Evolutionary conservation across 2,888 invertebrate species (phyloP).

Genomic region (Macaria liturata): DNA sequence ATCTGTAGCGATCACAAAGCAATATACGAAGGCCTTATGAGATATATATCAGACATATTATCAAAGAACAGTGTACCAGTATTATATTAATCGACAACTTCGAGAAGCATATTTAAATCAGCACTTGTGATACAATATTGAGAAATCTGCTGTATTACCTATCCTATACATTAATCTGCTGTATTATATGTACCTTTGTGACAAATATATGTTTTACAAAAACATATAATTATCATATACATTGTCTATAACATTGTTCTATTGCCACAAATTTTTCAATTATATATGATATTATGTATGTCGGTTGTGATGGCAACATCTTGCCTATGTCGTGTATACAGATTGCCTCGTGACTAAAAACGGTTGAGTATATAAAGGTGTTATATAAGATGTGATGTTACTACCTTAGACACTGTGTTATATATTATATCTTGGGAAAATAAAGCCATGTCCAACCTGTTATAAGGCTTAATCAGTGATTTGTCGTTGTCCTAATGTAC

Average conservation of each 20-base stretch:
- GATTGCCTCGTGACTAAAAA: conserved; percentile 11
- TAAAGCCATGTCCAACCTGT: conserved; percentile 23
- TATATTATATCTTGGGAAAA: neutral
- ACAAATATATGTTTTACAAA: neutral
- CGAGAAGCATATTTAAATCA: conserved; percentile 46
- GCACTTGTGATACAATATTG: conserved; percentile 54
- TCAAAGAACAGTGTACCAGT: conserved; percentile 49
- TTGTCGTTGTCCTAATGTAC: conserved; percentile 14
- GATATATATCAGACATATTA: conserved; percentile 50
- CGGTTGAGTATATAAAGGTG: conserved; percentile 2
- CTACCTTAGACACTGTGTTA: neutral
- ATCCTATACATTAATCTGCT: conserved; percentile 4
- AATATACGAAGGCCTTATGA: conserved; percentile 71
- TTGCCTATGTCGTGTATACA: conserved; percentile 26
- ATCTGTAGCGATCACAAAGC: conserved; percentile 49
- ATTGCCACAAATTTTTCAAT: neutral
- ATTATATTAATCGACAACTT: conserved; percentile 43
- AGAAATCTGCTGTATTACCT: conserved; percentile 10
- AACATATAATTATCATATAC: conserved; percentile 3
- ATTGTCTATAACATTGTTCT: neutral
- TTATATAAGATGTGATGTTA: no score
- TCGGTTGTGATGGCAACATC: conserved; percentile 40
- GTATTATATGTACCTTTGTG: neutral
- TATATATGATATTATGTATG: conserved; percentile 6
- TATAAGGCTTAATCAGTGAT: conserved; percentile 27